Evolutionary conservation across 2,113 vertebrate genomes (phyloP), one percentile per base, ranked within the genome.

Genomic region (Mionectes macconnelli): DNA sequence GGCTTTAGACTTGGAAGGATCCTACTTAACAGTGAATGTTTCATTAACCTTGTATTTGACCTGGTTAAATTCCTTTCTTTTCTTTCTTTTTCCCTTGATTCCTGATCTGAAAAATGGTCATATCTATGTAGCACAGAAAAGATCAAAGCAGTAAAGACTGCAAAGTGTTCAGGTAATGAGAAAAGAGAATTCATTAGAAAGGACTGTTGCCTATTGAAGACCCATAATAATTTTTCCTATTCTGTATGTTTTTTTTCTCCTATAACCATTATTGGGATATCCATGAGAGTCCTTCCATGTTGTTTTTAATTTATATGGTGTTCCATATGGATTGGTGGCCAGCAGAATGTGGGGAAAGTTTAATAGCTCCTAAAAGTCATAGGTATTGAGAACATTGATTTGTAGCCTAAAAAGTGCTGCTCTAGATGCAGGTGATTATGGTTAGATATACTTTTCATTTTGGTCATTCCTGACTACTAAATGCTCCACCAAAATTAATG

Each of bases 111-210:
- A 79, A 93, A 94, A 79, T 2, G 25, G 12, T 49, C n/a, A 25
- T 37, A 64, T 81, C 20, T 27, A 2, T 67, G 55, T 45, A 90
- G 44, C 68, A 73, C 5, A 74, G 60, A 63, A 88, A 84, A 76
- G 67, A 86, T 91, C 67, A 94, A 92, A 67, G 52, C 56, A 83
- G 59, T 73, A 53, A 87, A 91, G 62, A 17, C 47, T 81, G 37
- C 39, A 66, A 77, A 8, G 33, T 74, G 30, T 57, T 81, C 66
- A 55, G 47, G 25, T 67, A 87, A 82, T 42, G 72, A 90, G 66
- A 56, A 44, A 28, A 79, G 33, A 53, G 27, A 28, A 13, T 72
- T 49, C 15, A 19, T 27, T 55, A 73, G 63, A 68, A 87, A 81
- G 14, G 42, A 77, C 25, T 45, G 10, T 9, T 62, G 37, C 13